A percentile compares a stretch with the other conserved stretches of the same genome.
phyloP scores from a whole-genome alignment of 2,113 vertebrate species.

The Motacilla tschutschensis region DNA sequence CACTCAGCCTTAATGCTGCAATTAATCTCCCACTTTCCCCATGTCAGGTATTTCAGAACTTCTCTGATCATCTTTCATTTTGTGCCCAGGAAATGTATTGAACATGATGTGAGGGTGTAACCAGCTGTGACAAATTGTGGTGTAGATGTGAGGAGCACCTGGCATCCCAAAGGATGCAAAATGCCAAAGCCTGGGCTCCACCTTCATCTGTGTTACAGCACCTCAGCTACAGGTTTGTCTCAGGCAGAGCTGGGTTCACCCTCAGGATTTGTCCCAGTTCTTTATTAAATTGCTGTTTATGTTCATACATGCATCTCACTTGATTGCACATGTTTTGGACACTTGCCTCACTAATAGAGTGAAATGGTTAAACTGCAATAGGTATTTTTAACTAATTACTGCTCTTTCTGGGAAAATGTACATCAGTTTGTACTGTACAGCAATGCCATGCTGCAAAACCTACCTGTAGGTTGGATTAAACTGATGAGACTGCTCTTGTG shows the following conservation, averaged over 20 bases:
- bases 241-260: background rate
- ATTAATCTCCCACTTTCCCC: background rate
- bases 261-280: background rate
- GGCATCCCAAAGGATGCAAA: background rate
- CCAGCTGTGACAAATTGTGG: background rate
- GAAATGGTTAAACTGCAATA: background rate
- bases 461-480: background rate
- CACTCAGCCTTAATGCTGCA: background rate
- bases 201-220: background rate
- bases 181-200: background rate
- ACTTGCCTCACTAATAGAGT: background rate
- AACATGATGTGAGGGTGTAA: background rate
- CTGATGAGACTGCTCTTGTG: background rate
- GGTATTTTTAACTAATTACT: background rate
- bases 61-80: conserved; percentile 12
- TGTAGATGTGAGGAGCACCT: background rate
- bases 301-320: background rate
- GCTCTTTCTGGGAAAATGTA: background rate
- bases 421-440: background rate
- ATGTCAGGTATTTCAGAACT: background rate
- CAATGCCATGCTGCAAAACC: background rate
- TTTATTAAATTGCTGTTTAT: background rate
- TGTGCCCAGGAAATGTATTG: background rate
- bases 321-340: rapidly evolving
- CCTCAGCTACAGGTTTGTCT: background rate